Base-by-base conservation (phyloP, 2,113 vertebrate genomes). In the Chelonoidis abingdonii region DNA sequence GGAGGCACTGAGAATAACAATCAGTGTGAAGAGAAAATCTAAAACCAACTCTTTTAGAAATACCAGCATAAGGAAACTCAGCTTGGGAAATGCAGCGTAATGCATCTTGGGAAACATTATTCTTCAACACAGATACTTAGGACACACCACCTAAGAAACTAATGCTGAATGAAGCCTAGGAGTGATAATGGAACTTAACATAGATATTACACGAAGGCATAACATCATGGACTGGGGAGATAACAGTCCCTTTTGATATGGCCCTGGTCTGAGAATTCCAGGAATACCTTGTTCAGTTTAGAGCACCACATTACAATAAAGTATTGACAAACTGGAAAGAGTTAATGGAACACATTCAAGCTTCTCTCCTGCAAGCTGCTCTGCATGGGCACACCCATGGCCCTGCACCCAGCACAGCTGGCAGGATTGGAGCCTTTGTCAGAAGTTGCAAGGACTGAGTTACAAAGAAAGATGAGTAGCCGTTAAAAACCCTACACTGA, bases 61-160 rank as follows among this genome's bases (percentile, higher is more conserved):
- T 16, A 83, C 1, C 57, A 25, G 3, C 25, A 76, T 12, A 84
- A 12, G 22, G 11, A 96, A 93, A 87, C 92, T 94, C 62, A 76
- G 8, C 44, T 91, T 91, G 17, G 52, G 92, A 93, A 93, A 94
- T 53, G 83, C 83, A 95, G 50, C 53, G 31, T 91, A 92, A 85
- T 41, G 27, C 44, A 76, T 80, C 49, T 78, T 29, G 90, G 59
- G 62, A 93, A 92, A 92, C 93, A 10, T 5, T 90, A 88, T 94
- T 83, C 80, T 94, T 83, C 92, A 96, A 89, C 76, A 35, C 29
- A 93, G 92, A 41, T 93, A 96, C 89, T 94, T 96, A 72, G 80
- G 88, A 86, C 35, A 90, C 44, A 76, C 35, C 35, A 12, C 96
- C 86, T 94, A 80, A 94, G 44, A 92, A 93, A 83, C 35, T 0